Evolutionary conservation across 2,113 vertebrate genomes (phyloP).

Genomic region (Gulo gulo): DNA sequence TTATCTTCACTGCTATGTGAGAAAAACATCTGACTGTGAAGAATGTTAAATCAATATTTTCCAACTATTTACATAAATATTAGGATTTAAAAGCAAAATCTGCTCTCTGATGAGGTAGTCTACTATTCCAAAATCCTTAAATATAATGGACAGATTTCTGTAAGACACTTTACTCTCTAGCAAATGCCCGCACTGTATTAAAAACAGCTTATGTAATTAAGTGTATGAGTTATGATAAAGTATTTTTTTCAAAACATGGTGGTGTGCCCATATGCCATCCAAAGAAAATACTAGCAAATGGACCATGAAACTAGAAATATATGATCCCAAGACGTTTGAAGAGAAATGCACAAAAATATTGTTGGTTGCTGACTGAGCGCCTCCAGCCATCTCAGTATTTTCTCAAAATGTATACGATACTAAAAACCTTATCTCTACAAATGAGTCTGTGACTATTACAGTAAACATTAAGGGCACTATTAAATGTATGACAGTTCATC

Average conservation of each 20-base stretch:
- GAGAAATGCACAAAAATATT: not conserved
- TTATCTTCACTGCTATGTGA: not conserved
- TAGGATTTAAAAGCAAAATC: slow-evolving; percentile 6
- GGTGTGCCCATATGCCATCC: not conserved
- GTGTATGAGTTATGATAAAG: not conserved
- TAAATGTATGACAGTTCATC: not conserved
- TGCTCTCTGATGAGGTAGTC: not conserved
- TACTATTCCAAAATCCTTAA: not conserved
- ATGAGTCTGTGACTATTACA: not conserved
- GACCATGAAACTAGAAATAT: not conserved
- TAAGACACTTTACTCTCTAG: not conserved
- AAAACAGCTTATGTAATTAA: not conserved
- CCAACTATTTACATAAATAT: not conserved
- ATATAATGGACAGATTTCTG: not conserved
- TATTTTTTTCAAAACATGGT: not conserved
- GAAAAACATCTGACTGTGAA: not conserved
- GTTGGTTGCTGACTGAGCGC: not conserved
- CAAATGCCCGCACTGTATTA: not conserved
- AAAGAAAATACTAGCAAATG: not conserved
- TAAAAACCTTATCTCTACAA: not conserved
- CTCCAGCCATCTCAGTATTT: not conserved
- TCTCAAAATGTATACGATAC: not conserved
- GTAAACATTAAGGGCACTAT: not conserved
- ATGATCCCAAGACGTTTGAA: not conserved
- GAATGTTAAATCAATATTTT: not conserved